Conservation (phyloP, 1,140 invertebrate genomes). For the Battus philenor region DNA sequence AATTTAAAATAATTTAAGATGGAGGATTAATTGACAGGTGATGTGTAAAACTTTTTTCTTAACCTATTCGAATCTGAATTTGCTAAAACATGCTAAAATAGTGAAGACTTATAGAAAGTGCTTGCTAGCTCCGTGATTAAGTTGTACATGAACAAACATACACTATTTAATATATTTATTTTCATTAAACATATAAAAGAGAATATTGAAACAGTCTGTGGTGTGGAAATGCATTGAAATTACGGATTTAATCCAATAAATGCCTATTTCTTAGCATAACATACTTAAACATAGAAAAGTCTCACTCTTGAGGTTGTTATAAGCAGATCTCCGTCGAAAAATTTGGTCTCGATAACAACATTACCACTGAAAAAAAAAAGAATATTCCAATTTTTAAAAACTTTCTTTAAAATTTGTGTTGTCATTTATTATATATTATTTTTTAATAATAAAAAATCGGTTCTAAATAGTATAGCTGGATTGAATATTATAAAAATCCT, state of each 20-base stretch:
- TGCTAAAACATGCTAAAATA: too few relatives aligned
- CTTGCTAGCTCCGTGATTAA: too few relatives aligned
- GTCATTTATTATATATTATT: too few relatives aligned
- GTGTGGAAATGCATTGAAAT: conserved; percentile 25
- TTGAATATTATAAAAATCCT: too few relatives aligned
- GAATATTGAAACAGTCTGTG: background rate
- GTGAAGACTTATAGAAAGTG: too few relatives aligned
- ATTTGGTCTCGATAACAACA: conserved; percentile 98
- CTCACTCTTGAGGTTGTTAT: conserved; percentile 97
- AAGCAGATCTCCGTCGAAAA: conserved; percentile 96
- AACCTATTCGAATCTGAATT: too few relatives aligned
- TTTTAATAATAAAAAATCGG: too few relatives aligned
- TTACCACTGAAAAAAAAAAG: conserved; percentile 90
- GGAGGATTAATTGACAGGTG: too few relatives aligned
- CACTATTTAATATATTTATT: background rate
- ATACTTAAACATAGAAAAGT: conserved; percentile 93
- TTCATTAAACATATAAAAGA: background rate
- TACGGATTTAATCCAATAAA: conserved; percentile 32
- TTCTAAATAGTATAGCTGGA: too few relatives aligned
- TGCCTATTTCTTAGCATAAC: conserved; percentile 19
- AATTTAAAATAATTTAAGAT: too few relatives aligned
- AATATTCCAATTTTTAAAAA: conserved; percentile 19
- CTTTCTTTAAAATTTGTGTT: too few relatives aligned
- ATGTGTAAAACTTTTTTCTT: too few relatives aligned
- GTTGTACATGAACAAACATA: background rate